A percentile compares a stretch with the other conserved stretches of the same genome.
phyloP scores from a whole-genome alignment of 2,797 vertebrate genomes.

The Phoxinus dragarum region DNA sequence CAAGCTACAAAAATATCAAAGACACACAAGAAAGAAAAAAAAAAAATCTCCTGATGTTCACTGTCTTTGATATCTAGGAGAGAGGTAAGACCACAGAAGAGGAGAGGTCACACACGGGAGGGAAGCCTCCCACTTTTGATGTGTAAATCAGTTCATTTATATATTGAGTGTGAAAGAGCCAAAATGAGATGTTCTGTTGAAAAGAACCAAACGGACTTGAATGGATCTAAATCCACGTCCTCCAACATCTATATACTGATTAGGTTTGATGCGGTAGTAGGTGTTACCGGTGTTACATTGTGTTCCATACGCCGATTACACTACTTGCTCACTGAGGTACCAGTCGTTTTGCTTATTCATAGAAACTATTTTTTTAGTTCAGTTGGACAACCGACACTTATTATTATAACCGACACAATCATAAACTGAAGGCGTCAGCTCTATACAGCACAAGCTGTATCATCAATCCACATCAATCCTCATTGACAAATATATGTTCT shows the following conservation, averaged over 20 bases:
- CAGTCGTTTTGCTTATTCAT: background rate
- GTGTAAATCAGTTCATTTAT: conserved; percentile 40
- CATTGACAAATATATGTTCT: background rate
- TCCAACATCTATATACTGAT: background rate
- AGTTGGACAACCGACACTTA: background rate
- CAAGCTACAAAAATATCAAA: conserved; percentile 33
- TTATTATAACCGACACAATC: background rate
- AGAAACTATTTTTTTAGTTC: background rate
- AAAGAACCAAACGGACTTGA: conserved; percentile 1
- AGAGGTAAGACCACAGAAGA: conserved; percentile 37
- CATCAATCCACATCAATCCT: too few relatives aligned
- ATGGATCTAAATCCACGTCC: background rate
- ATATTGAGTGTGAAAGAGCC: conserved; percentile 17
- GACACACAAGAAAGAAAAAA: background rate
- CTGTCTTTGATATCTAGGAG: conserved; percentile 42
- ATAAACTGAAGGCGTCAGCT: background rate
- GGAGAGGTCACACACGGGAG: conserved; percentile 13
- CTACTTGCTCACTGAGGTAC: background rate
- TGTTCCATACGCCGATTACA: background rate
- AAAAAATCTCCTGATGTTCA: conserved; percentile 35
- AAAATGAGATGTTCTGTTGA: conserved; percentile 21
- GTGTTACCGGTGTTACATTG: background rate
- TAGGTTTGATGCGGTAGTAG: background rate
- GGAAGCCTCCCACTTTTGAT: conserved; percentile 39
- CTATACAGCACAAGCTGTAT: background rate